phyloP scores from a whole-genome alignment of 1,140 invertebrate species.

The Scylla paramamosain region DNA sequence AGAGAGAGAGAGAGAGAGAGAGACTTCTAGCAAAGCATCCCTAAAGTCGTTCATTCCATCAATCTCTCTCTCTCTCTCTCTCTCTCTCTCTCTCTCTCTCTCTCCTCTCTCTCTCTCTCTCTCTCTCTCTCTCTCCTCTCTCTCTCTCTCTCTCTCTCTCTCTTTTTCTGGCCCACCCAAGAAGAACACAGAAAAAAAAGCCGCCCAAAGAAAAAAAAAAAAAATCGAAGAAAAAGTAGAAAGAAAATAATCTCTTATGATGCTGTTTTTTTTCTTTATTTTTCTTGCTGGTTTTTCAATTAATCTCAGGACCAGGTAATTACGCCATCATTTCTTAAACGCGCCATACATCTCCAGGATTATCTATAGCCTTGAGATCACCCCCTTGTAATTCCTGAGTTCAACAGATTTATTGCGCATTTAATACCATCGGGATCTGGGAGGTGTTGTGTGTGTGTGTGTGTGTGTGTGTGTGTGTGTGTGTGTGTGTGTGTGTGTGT shows the following conservation, averaged over 20 bases:
- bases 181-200: not conserved
- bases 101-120: conserved; percentile 1
- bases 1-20: conserved; percentile 41
- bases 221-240: no score
- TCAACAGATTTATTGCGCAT: not conserved
- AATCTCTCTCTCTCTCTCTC: not conserved
- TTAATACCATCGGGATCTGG: not conserved
- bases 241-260: not conserved
- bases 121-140: not conserved
- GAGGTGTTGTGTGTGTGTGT: not conserved
- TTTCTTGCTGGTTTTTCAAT: not conserved
- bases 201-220: not conserved
- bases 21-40: not conserved
- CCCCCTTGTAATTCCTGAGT: not conserved
- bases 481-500: no score
- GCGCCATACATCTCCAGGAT: not conserved
- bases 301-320: not conserved
- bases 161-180: not conserved
- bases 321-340: not conserved
- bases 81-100: conserved; percentile 17
- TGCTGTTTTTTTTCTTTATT: not conserved
- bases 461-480: no score
- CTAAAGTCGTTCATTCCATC: no score
- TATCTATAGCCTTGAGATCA: not conserved
- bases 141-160: not conserved